These are phyloP conservation scores for Lampris megalopsis DNA, from an alignment of 2,113 vertebrate genomes.

Conservation along the genomic window DNA sequence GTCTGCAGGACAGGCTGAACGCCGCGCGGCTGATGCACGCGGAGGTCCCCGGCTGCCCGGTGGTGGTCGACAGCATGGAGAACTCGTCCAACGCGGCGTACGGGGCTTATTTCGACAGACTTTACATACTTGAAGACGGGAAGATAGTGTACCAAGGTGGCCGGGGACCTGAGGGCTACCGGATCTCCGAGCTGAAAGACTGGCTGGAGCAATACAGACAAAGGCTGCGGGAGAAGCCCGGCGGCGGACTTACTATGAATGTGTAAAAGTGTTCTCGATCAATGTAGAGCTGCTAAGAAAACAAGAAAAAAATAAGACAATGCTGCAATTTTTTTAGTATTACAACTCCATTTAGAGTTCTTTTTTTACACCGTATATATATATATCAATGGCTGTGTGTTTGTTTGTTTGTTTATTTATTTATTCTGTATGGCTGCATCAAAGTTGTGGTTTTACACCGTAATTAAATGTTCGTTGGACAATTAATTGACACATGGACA, in stretches of 20 bases:
- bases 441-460: constrained; percentile 1
- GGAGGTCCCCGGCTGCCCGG: constrained; percentile 87
- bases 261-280: constrained; percentile 73
- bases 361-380: background rate
- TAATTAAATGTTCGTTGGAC: constrained; percentile 2
- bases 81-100: constrained; percentile 95
- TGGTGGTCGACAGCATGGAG: constrained; percentile 96
- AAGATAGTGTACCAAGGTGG: constrained; percentile 94
- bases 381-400: constrained; percentile 37
- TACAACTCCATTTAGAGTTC: constrained; percentile 38
- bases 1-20: constrained; percentile 91
- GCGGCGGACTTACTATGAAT: constrained; percentile 77
- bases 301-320: constrained; percentile 14
- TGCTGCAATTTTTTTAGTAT: constrained; percentile 54
- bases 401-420: constrained; percentile 68
- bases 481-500: constrained; percentile 2
- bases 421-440: constrained; percentile 33
- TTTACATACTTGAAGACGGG: constrained; percentile 91
- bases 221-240: constrained; percentile 66
- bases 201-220: constrained; percentile 91
- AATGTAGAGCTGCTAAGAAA: constrained; percentile 55
- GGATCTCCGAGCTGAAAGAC: constrained; percentile 92
- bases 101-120: constrained; percentile 96
- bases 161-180: constrained; percentile 93
- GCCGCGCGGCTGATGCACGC: constrained; percentile 91